A percentile compares a stretch with the other conserved stretches of the same genome.
Evolutionary conservation across 1,140 invertebrate genomes (phyloP).

Genomic region (Ips typographus): DNA sequence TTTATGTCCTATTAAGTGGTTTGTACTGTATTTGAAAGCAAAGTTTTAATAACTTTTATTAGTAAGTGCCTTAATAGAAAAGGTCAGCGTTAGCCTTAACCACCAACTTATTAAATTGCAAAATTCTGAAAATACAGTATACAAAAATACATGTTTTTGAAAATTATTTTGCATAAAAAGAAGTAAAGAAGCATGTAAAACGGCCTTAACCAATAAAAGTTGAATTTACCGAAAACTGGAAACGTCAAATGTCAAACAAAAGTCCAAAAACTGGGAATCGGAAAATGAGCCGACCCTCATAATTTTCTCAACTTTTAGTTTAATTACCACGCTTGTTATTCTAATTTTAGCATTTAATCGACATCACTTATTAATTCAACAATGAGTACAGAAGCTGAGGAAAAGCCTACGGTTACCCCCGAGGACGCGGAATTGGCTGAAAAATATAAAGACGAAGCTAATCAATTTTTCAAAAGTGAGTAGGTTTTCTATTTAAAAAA

Average conservation of each 20-base stretch:
- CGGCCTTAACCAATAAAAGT: too few species aligned
- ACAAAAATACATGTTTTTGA: too few species aligned
- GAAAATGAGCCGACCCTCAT: not conserved
- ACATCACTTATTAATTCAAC: not conserved
- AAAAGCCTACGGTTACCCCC: slow-evolving; percentile 27
- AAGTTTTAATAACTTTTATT: too few species aligned
- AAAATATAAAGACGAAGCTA: slow-evolving; percentile 79
- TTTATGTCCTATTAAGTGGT: too few species aligned
- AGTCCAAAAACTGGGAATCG: not conserved
- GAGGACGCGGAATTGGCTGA: slow-evolving; percentile 64
- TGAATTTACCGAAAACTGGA: not conserved
- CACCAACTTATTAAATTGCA: too few species aligned
- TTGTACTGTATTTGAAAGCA: too few species aligned
- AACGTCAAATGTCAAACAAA: slow-evolving; percentile 2
- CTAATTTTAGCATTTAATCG: not conserved
- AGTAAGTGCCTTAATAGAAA: too few species aligned
- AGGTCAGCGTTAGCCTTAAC: too few species aligned
- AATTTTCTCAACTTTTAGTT: not conserved
- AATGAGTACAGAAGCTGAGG: slow-evolving; percentile 33
- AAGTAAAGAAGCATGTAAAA: too few species aligned
- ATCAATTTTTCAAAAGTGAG: slow-evolving; percentile 84
- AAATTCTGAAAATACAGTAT: too few species aligned
- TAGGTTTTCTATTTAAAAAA: slow-evolving; percentile 18
- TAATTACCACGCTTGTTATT: not conserved
- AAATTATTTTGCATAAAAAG: too few species aligned